Percentiles rank a stretch among this genome's conserved stretches.
Evolutionary conservation across 2,888 invertebrate species (phyloP).

Genomic region (Sisyra nigra): DNA sequence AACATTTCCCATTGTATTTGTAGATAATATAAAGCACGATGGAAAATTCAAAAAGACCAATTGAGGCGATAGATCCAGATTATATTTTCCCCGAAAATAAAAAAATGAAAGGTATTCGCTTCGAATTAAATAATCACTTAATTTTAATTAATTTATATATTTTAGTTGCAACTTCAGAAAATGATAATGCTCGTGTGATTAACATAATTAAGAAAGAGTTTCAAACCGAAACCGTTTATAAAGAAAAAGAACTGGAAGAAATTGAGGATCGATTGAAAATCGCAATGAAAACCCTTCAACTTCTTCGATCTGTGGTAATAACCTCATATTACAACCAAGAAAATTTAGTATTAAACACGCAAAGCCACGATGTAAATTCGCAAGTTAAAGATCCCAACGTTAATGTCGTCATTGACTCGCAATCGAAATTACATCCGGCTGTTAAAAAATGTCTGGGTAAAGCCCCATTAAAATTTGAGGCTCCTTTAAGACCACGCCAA

Average conservation of each 20-base stretch:
- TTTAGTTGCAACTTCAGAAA: constrained; percentile 20
- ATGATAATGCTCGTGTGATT: constrained; percentile 33
- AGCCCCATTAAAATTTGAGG: constrained; percentile 30
- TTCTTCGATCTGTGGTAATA: constrained; percentile 39
- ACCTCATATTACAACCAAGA: constrained; percentile 42
- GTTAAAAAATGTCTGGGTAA: constrained; percentile 54
- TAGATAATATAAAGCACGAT: too few species aligned
- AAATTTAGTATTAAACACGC: constrained; percentile 27
- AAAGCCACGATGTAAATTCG: constrained; percentile 20
- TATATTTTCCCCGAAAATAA: neutral
- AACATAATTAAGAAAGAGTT: constrained; percentile 56
- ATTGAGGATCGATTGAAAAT: constrained; percentile 48
- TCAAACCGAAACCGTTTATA: constrained; percentile 44
- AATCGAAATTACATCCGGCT: constrained; percentile 54
- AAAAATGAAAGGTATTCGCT: too few species aligned
- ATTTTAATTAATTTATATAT: neutral
- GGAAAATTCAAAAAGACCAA: too few species aligned
- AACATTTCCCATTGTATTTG: too few species aligned
- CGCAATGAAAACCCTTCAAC: constrained; percentile 37
- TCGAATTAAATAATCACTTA: too few species aligned
- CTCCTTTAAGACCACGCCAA: constrained; percentile 29
- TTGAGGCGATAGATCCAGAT: neutral
- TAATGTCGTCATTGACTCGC: constrained; percentile 16
- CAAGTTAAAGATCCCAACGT: constrained; percentile 15
- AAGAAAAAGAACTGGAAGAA: constrained; percentile 53